Conservation (phyloP, 2,888 invertebrate species). For the Ichneumoninae sp. region DNA sequence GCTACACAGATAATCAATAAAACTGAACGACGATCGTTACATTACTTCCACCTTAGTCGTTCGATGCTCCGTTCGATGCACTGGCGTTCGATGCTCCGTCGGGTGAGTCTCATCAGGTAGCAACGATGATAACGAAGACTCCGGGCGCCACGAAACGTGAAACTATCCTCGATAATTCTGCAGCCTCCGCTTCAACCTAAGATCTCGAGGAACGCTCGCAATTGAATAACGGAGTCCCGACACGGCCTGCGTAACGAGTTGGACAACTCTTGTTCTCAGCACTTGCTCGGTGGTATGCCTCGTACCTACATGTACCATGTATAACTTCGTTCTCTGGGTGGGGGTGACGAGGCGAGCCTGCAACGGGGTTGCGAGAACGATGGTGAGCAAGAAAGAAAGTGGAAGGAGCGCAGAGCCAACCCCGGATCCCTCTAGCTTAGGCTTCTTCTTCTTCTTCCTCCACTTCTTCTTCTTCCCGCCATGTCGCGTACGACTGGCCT, state of each 20-base stretch:
- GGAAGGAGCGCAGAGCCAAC: constrained; percentile 21
- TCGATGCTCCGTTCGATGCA: too few relatives aligned
- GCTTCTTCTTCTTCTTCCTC: constrained; percentile 24
- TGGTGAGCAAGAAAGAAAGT: constrained; percentile 31
- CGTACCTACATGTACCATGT: constrained; percentile 8
- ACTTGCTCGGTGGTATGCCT: constrained; percentile 39
- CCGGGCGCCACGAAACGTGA: not conserved
- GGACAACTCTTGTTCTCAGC: constrained; percentile 68
- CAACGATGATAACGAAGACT: not conserved
- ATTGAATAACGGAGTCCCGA: constrained; percentile 64
- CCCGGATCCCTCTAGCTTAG: constrained; percentile 4
- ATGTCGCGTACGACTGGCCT: constrained; percentile 29
- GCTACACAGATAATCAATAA: not conserved
- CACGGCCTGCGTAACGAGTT: constrained; percentile 71
- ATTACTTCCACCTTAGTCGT: not conserved
- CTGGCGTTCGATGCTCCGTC: not conserved
- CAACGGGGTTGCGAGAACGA: not conserved
- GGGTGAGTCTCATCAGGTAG: too few relatives aligned
- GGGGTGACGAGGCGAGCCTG: constrained; percentile 4
- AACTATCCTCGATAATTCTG: constrained; percentile 24
- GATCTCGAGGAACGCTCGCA: constrained; percentile 23
- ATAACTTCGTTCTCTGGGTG: constrained; percentile 14
- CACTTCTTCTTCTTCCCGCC: constrained; percentile 34
- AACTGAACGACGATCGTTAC: not conserved
- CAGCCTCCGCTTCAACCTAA: not conserved